Evolutionary conservation across 2,888 invertebrate genomes (phyloP), one percentile per base, ranked within the genome.

Genomic region (Matsumyia berberina): DNA sequence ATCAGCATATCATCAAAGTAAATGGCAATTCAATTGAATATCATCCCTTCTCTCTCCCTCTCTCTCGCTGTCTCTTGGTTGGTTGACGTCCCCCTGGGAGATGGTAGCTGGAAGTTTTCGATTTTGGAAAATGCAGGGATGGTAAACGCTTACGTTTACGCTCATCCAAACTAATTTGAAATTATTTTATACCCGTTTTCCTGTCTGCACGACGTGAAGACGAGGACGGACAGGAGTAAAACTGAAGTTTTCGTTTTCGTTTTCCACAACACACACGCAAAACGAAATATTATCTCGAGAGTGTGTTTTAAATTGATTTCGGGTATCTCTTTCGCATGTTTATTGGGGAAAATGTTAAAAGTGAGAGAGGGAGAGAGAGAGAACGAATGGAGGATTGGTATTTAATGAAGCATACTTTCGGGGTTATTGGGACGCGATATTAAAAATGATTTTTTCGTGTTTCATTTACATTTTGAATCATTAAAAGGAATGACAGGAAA

Each of bases 1-100:
- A 83, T 83, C 83, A 79, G 67, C 78, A 79, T 83, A 74, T 78
- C 73, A 83, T 83, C 83, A 83, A 83, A 83, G 73, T 31, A 69
- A 79, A 83, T 78, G 67, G 57, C 69, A 83, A 83, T 83, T 83
- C 67, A 83, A 77, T 77, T 77, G 76, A 77, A 77, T 44, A 60
- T 19, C 76, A 67, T 66, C 24, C 57, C 53, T 24, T 33, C 15
- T 39, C 24, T 44, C 37, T 46, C 24, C 2, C 24, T 9, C 15
- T 35, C 17, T 17, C 24, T 44, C 37, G 35, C 24, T 1, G 2
- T 9, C 15, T 35, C 17, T 17, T 4, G 24, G 24, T 24, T 24
- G 24, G 24, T 24, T 24, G 15, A 5, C 42, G 33, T 15, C 51
- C 42, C 58, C 62, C 12, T 5, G 53, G 42, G 49, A 55, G 31